phyloP scores from a whole-genome alignment of 2,797 vertebrate species.

The Taeniopygia guttata region DNA sequence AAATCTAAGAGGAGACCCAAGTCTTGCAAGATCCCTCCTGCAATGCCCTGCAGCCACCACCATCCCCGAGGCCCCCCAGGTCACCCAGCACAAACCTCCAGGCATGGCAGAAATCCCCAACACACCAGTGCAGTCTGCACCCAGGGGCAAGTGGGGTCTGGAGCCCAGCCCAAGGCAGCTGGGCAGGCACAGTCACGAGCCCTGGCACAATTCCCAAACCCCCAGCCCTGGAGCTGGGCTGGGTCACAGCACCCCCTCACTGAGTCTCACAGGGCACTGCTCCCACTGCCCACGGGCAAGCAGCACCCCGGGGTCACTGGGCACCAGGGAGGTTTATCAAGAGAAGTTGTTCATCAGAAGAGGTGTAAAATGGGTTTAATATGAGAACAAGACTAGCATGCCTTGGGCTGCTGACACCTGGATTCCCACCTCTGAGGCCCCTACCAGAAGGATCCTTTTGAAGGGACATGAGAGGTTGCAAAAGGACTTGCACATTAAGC shows the following conservation, averaged over 20 bases:
- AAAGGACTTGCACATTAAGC: background rate
- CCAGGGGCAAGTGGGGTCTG: background rate
- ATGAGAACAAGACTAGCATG: background rate
- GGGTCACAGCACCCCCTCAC: background rate
- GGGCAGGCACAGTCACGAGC: background rate
- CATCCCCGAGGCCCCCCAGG: accelerated
- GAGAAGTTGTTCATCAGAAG: background rate
- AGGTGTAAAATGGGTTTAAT: background rate
- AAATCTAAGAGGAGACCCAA: background rate
- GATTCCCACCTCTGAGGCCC: background rate
- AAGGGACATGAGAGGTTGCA: accelerated
- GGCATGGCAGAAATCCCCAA: accelerated
- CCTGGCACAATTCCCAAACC: accelerated
- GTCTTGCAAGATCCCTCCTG: background rate
- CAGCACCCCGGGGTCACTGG: accelerated
- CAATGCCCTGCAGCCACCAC: background rate
- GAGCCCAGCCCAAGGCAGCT: background rate
- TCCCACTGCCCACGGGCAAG: background rate
- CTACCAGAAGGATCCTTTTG: background rate
- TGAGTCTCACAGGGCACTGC: accelerated
- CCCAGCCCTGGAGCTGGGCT: background rate
- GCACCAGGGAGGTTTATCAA: background rate
- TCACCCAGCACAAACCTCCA: background rate
- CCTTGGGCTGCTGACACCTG: background rate
- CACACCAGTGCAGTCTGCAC: background rate